A percentile compares a stretch with the other conserved stretches of the same genome.
phyloP scores from a whole-genome alignment of 2,888 invertebrate genomes.

The Drosophila kanekoi region DNA sequence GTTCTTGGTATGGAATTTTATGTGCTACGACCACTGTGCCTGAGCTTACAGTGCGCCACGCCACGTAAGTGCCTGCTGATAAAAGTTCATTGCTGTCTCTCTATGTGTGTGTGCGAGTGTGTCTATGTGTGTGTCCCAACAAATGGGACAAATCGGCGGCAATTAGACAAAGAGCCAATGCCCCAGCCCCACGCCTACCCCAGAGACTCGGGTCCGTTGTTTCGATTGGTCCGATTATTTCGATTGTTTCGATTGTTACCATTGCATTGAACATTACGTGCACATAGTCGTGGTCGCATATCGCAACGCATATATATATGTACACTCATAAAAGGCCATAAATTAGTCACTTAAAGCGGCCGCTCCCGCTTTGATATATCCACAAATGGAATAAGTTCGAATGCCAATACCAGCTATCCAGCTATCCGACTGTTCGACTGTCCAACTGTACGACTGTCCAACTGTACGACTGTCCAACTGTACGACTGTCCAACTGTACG shows the following conservation, averaged over 20 bases:
- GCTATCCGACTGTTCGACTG: conserved; percentile 25
- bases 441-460: conserved; percentile 28
- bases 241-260: conserved; percentile 36
- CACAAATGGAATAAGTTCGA: conserved; percentile 69
- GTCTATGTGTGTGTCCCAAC: not conserved
- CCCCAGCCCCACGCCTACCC: not conserved
- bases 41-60: not conserved
- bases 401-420: conserved; percentile 49
- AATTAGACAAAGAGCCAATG: conserved; percentile 10
- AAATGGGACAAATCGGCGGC: conserved; percentile 5
- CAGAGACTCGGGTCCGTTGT: conserved; percentile 34
- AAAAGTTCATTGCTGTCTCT: conserved; percentile 31
- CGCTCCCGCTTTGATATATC: conserved; percentile 72
- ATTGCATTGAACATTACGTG: conserved; percentile 60
- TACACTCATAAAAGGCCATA: conserved; percentile 76
- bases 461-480: conserved; percentile 14
- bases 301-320: conserved; percentile 31
- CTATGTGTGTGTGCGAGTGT: no score
- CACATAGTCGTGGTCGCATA: conserved; percentile 43
- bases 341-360: conserved; percentile 79
- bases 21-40: not conserved
- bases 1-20: no score
- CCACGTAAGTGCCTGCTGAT: conserved; percentile 18
- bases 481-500: conserved; percentile 13
- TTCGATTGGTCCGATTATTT: conserved; percentile 12